Evolutionary conservation across 2,113 vertebrate genomes (phyloP).

Genomic region (Haplotaxodon microlepis): DNA sequence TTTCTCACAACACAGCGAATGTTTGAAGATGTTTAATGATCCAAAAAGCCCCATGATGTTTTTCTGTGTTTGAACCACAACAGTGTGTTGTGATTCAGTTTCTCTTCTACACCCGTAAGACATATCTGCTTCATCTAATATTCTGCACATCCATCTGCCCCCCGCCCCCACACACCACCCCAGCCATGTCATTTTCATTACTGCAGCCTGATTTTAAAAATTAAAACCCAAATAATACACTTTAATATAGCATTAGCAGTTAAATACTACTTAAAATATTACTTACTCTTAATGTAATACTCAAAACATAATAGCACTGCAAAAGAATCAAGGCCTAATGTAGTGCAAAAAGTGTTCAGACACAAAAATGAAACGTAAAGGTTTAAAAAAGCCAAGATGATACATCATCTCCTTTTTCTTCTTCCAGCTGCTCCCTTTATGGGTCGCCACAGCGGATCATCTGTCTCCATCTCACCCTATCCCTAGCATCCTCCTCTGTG

Average conservation of each 20-base stretch:
- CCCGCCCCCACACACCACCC: not conserved
- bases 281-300: not conserved
- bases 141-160: not conserved
- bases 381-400: not conserved
- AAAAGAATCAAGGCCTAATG: not conserved
- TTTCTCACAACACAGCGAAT: not conserved
- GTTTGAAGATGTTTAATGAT: constrained; percentile 11
- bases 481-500: not conserved
- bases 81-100: not conserved
- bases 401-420: not conserved
- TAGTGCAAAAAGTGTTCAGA: not conserved
- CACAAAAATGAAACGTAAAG: not conserved
- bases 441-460: not conserved
- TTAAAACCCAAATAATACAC: not conserved
- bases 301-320: not conserved
- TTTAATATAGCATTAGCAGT: not conserved
- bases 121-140: not conserved
- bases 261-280: not conserved
- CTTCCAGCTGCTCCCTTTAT: not conserved
- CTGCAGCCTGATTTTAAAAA: not conserved
- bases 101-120: not conserved
- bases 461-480: not conserved
- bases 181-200: not conserved
- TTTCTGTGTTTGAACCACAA: not conserved
- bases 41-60: not conserved